Evolutionary conservation across 2,113 vertebrate species (phyloP).

Genomic region (human (Homo sapiens)): DNA sequence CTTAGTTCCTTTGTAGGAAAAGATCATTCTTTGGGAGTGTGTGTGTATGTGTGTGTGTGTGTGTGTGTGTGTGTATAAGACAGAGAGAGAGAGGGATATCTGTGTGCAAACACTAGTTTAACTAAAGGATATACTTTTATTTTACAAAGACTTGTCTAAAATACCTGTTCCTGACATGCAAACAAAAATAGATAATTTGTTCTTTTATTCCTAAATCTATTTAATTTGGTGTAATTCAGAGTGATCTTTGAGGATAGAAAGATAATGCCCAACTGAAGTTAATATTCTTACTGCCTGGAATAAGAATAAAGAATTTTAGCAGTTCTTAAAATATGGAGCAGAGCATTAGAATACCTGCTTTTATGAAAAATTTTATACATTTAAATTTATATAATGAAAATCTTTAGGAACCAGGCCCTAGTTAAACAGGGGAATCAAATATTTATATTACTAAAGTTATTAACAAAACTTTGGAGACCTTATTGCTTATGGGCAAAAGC

Average conservation of each 20-base stretch:
- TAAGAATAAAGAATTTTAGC: conserved; percentile 11
- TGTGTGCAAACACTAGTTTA: not conserved
- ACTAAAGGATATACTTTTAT: not conserved
- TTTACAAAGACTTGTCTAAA: conserved; percentile 39
- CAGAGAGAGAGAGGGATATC: not conserved
- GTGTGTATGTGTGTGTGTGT: not conserved
- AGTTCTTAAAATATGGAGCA: conserved; percentile 5
- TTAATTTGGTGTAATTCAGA: conserved; percentile 42
- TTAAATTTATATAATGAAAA: conserved; percentile 20
- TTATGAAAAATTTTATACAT: not conserved
- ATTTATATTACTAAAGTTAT: not conserved
- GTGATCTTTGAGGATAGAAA: conserved; percentile 39
- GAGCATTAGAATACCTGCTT: not conserved
- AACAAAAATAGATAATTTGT: not conserved
- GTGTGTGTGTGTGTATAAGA: not conserved
- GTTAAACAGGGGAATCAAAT: not conserved
- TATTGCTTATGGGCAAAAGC: not conserved
- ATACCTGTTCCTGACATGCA: not conserved
- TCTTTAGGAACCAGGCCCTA: not conserved
- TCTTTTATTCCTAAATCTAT: conserved; percentile 49
- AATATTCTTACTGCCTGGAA: not conserved
- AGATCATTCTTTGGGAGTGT: not conserved
- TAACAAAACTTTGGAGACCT: not conserved
- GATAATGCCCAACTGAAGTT: conserved; percentile 21
- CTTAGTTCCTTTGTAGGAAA: not conserved